Conservation (phyloP, 2,797 vertebrate genomes). For the Falco peregrinus region DNA sequence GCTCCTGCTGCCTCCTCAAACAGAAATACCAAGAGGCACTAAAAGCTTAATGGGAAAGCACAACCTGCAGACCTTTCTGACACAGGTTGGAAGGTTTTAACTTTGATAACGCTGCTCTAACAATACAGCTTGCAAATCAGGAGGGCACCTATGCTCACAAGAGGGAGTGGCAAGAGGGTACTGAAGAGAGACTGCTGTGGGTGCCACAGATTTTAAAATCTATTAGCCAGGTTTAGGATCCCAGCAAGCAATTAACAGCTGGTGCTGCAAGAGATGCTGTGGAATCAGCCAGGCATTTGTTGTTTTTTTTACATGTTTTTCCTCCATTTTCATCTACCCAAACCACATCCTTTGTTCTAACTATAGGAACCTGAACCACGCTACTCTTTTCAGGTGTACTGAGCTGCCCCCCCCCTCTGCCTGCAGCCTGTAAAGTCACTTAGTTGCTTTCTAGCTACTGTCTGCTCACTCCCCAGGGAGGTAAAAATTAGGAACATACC, state of each 20-base stretch:
- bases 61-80: background rate
- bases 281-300: background rate
- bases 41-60: background rate
- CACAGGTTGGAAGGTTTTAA: background rate
- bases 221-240: rapidly evolving
- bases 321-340: rapidly evolving
- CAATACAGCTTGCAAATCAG: background rate
- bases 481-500: constrained; percentile 77
- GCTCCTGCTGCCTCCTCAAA: background rate
- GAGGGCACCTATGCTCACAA: background rate
- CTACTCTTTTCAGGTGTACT: background rate
- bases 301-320: background rate
- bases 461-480: constrained; percentile 38
- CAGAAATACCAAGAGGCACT: background rate
- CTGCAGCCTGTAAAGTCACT: background rate
- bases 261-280: background rate
- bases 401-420: background rate
- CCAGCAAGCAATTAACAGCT: background rate
- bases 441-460: background rate
- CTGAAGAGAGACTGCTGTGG: rapidly evolving
- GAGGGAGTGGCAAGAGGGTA: background rate
- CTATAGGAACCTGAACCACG: rapidly evolving
- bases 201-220: rapidly evolving
- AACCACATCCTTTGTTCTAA: background rate
- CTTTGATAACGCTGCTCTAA: rapidly evolving